Percentiles rank a stretch among this genome's conserved stretches.
Evolutionary conservation across 2,888 invertebrate species (phyloP).

Genomic region (Apodemia duryi): DNA sequence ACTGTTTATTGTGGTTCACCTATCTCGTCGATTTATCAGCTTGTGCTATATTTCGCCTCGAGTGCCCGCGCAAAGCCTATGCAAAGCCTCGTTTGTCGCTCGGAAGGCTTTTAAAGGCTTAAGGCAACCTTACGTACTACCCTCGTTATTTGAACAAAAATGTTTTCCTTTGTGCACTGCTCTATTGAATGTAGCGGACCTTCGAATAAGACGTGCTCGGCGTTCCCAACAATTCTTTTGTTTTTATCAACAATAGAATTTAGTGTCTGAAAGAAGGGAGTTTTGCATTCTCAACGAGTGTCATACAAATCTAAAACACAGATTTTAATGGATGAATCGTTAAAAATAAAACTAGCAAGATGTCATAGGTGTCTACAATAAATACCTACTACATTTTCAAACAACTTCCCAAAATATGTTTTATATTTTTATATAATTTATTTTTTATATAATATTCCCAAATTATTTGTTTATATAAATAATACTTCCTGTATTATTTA

Average conservation of each 20-base stretch:
- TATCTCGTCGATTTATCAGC: constrained; percentile 25
- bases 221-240: constrained; percentile 12
- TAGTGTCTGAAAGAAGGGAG: neutral
- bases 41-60: constrained; percentile 20
- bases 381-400: no score
- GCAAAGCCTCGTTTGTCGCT: constrained; percentile 29
- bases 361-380: neutral
- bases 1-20: constrained; percentile 23
- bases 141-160: constrained; percentile 30
- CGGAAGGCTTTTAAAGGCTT: constrained; percentile 29
- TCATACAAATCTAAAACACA: neutral
- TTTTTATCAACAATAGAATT: constrained; percentile 9
- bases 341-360: neutral
- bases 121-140: constrained; percentile 29
- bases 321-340: neutral
- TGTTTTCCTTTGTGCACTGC: constrained; percentile 30
- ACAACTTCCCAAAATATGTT: no score
- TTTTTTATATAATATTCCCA: no score
- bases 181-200: constrained; percentile 13
- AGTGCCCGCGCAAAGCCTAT: constrained; percentile 27
- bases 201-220: constrained; percentile 4
- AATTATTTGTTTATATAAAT: no score
- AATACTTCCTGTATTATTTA: no score
- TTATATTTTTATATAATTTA: no score
- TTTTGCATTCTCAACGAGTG: neutral